Evolutionary conservation across 2,888 invertebrate species (phyloP).

Genomic region (Zhuqinia jingwanae): DNA sequence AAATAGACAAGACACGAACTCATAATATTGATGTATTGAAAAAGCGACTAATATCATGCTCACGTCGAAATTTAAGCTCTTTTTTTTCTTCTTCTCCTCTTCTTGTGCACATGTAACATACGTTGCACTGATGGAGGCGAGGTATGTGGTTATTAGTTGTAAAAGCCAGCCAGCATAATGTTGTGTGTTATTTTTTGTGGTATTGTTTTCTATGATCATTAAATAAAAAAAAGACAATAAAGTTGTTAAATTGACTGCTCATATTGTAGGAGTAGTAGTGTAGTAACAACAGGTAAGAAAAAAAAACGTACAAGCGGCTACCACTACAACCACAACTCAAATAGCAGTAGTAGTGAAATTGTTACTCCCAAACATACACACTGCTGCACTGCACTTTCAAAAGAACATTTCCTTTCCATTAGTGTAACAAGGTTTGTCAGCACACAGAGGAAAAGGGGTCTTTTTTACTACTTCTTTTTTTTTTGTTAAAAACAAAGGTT

Average conservation of each 20-base stretch:
- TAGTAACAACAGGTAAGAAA: background rate
- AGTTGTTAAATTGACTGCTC: slow-evolving; percentile 8
- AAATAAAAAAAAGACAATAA: slow-evolving; percentile 15
- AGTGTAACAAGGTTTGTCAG: slow-evolving; percentile 40
- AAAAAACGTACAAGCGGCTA: no score
- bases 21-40: slow-evolving; percentile 15
- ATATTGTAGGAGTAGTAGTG: background rate
- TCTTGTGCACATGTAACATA: no score
- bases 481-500: background rate
- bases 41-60: slow-evolving; percentile 26
- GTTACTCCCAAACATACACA: no score
- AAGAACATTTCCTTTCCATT: slow-evolving; percentile 69
- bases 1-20: slow-evolving; percentile 59
- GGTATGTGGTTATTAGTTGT: no score
- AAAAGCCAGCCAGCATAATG: no score
- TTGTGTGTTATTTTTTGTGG: background rate
- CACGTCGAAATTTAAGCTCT: slow-evolving; percentile 22
- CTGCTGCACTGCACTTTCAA: background rate
- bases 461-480: slow-evolving; percentile 8
- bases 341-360: slow-evolving; percentile 31
- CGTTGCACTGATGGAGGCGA: no score
- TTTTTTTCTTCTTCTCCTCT: no score
- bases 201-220: background rate
- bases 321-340: background rate
- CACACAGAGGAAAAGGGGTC: slow-evolving; percentile 30